Evolutionary conservation across 2,113 vertebrate genomes (phyloP), one percentile per base, ranked within the genome.

Genomic region (Gavia stellata): DNA sequence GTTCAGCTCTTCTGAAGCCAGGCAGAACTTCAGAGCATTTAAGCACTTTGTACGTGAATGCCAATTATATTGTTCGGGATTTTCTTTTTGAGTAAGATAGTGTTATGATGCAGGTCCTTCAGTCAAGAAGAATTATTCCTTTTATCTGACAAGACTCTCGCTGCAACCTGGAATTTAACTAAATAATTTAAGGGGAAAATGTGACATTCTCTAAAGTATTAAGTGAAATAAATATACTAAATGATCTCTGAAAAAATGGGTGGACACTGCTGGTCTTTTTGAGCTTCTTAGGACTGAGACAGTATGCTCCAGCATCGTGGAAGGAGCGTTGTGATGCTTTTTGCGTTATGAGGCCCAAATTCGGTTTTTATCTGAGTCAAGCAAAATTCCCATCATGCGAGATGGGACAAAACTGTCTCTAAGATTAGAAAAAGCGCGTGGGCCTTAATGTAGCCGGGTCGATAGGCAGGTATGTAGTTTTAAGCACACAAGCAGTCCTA

Each of bases 1-100:
- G 95, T 81, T 97, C 93, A 96, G 83, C 95, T 94, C 68, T 96
- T 94, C 91, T 87, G 96, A 95, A 96, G 66, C 90, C 95, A 92
- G 94, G 91, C 23, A 85, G 84, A 94, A 96, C 83, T 96, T 96
- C 84, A 72, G 91, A 97, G 79, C 79, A 36, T 95, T 97, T 93
- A 96, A 94, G 42, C 63, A 83, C 84, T 87, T 94, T 90, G 85
- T 94, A 87, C 8, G 10, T 81, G 58, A 83, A 84, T 97, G 90
- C 81, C 96, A 96, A 80, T 97, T 94, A 78, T 15, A 87, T 96
- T 97, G 79, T 89, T 96, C n/a, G 62, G 66, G 67, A 26, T 90
- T 87, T 95, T 88, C 53, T 90, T 90, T 79, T 92, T 75, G 78
- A 92, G 82, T 86, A 77, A 84, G 86, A 42, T 87, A 63, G 21